Evolutionary conservation across 2,888 invertebrate genomes (phyloP), one percentile per base, ranked within the genome.

Genomic region (Endotricha flammealis): DNA sequence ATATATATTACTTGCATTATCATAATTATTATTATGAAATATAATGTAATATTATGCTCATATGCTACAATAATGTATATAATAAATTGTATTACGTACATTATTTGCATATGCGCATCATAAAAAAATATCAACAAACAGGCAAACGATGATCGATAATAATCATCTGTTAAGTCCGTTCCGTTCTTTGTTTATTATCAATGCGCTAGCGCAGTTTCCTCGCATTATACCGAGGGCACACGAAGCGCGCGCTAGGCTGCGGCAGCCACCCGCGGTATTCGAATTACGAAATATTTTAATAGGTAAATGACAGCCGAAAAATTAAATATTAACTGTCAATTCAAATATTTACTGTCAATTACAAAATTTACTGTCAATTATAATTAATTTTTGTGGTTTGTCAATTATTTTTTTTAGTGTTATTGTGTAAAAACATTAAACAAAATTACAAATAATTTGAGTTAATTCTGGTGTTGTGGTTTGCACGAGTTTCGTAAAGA

Each of bases 211-310:
- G 50, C 57, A 41, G 35, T 27, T 39, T 38, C 33, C 41, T 31
- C 50, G 51, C 64, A 64, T 58, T 64, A 58, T 50, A 46, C 47
- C 49, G 25, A 41, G 48, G 57, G 43, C 57, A 38, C 28, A 53
- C 53, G 51, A 38, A 31, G 27, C 40, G 59, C 48, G 53, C 59
- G 57, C 60, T 43, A 50, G 59, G 44, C 41, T 49, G 44, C 41
- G 44, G 48, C 58, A 51, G 52, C 50, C 34, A 52, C 45, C 41
- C 29, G 32, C 32, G 37, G 11, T 29, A 31, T 36, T 39, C 31
- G 23, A 42, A 38, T 31, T 38, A n/a, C n/a, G n/a, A n/a, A n/a
- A n/a, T n/a, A n/a, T n/a, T n/a, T n/a, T n/a, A n/a, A n/a, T n/a
- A n/a, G n/a, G n/a, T n/a, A n/a, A n/a, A n/a, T n/a, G n/a, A n/a